phyloP scores from a whole-genome alignment of 2,113 vertebrate species.

The Onychorhynchus coronatus region DNA sequence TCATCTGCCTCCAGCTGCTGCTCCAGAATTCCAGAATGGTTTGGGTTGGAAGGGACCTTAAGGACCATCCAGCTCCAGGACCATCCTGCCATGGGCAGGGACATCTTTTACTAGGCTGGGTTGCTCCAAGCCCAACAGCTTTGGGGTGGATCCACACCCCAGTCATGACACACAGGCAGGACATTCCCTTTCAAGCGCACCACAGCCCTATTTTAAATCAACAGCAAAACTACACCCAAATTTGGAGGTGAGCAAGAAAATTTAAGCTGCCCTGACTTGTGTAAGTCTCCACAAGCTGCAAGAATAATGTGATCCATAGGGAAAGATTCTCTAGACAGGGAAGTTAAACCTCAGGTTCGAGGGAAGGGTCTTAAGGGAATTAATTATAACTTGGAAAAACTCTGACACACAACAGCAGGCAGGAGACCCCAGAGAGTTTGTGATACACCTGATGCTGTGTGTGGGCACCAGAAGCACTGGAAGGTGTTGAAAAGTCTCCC shows the following conservation, averaged over 20 bases:
- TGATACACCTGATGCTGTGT: neutral
- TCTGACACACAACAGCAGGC: neutral
- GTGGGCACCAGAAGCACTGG: neutral
- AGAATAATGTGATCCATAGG: neutral
- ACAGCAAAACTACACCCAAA: neutral
- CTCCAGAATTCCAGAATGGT: neutral
- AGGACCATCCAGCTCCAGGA: neutral
- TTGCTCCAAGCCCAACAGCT: neutral
- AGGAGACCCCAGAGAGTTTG: neutral
- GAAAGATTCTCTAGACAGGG: neutral
- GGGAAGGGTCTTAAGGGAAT: neutral
- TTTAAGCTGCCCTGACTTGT: neutral
- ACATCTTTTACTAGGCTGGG: neutral
- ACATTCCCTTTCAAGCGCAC: neutral
- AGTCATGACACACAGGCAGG: rapidly evolving
- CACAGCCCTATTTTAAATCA: neutral
- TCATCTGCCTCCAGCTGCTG: neutral
- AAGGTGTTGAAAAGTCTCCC: neutral
- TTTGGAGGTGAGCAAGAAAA: neutral
- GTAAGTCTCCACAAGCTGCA: neutral
- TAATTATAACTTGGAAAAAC: neutral
- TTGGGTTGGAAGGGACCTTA: neutral
- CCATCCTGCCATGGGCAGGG: neutral
- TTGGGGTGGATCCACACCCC: neutral
- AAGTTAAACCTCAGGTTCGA: neutral